A percentile compares a stretch with the other conserved stretches of the same genome.
Evolutionary conservation across 2,113 vertebrate genomes (phyloP).

Genomic region (Pardalotus punctatus): DNA sequence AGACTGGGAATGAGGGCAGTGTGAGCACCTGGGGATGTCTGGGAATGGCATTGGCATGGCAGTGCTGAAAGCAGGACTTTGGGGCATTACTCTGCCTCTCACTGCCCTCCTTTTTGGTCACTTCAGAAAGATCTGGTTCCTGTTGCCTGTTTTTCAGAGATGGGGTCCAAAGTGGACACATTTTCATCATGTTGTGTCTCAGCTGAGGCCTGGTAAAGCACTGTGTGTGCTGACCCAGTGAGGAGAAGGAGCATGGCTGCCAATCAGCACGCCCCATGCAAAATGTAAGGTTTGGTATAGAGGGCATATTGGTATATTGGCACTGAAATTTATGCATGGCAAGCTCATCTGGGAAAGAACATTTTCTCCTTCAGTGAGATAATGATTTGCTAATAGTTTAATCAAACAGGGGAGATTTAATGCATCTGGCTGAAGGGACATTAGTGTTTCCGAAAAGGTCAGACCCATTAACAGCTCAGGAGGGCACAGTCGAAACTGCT

Average conservation of each 20-base stretch:
- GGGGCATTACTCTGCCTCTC: neutral
- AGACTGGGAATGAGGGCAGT: neutral
- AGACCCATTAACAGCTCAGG: conserved; percentile 29
- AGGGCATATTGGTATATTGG: neutral
- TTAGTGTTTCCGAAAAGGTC: neutral
- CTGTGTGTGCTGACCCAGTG: neutral
- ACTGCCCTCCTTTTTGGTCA: neutral
- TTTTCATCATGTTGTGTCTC: neutral
- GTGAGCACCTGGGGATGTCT: neutral
- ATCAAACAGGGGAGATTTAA: conserved; percentile 33
- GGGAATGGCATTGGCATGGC: neutral
- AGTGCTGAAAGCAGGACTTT: neutral
- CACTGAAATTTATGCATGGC: neutral
- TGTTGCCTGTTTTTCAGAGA: rapidly evolving
- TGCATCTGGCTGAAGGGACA: conserved; percentile 3
- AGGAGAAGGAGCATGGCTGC: neutral
- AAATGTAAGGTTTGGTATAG: neutral
- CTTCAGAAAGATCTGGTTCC: neutral
- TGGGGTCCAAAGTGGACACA: neutral
- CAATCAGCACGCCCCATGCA: neutral
- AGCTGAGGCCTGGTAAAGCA: neutral
- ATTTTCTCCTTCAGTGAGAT: conserved; percentile 6
- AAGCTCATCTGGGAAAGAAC: neutral
- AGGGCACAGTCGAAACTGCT: neutral
- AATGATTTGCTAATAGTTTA: conserved; percentile 47